Evolutionary conservation across 2,797 vertebrate genomes (phyloP).

Genomic region (Leptodactylus fallax): DNA sequence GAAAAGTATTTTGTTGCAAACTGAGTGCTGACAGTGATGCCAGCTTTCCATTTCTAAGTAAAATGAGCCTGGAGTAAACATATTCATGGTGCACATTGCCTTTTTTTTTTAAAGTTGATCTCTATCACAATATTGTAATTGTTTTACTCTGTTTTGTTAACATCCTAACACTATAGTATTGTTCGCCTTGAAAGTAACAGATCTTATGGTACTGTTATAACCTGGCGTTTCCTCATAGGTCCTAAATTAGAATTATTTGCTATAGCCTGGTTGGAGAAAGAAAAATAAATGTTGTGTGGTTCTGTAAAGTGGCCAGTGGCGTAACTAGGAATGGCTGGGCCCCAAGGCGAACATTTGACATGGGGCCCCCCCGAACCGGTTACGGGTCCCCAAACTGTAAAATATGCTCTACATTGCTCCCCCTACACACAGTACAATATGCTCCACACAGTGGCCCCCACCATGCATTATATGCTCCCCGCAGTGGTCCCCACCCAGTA

Average conservation of each 20-base stretch:
- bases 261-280: not conserved
- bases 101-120: not conserved
- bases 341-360: too few relatives aligned
- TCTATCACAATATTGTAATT: not conserved
- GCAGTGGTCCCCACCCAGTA: too few relatives aligned
- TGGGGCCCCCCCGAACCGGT: too few relatives aligned
- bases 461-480: too few relatives aligned
- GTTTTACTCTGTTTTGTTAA: not conserved
- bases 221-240: not conserved
- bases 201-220: not conserved
- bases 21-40: not conserved
- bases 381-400: too few relatives aligned
- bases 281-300: not conserved
- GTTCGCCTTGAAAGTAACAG: not conserved
- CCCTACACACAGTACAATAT: too few relatives aligned
- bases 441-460: too few relatives aligned
- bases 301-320: too few relatives aligned
- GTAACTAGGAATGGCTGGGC: too few relatives aligned
- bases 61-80: slow-evolving; percentile 16
- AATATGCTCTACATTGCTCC: too few relatives aligned
- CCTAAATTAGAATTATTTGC: not conserved
- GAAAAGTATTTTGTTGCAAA: not conserved
- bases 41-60: slow-evolving; percentile 2
- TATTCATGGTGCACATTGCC: slow-evolving; percentile 3
- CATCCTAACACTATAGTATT: not conserved